phyloP scores from a whole-genome alignment of 2,888 invertebrate species.

The Nemurella pictetii region DNA sequence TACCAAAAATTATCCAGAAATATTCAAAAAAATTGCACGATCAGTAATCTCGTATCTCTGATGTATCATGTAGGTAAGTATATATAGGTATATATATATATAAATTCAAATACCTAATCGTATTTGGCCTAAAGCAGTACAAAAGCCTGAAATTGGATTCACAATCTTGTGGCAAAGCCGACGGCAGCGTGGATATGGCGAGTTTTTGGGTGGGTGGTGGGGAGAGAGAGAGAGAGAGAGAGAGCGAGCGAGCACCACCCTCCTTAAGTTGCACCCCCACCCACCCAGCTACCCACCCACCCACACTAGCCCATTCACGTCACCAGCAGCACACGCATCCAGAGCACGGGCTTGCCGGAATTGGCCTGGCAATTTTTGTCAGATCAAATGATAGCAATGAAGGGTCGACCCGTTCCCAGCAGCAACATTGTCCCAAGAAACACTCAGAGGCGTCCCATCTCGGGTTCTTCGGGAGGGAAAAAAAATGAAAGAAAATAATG shows the following conservation, averaged over 20 bases:
- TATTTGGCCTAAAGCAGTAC: background rate
- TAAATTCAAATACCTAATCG: background rate
- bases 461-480: background rate
- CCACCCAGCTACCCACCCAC: background rate
- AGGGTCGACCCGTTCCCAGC: background rate
- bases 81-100: conserved; percentile 9
- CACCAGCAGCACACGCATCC: background rate
- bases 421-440: background rate
- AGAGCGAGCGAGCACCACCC: too few relatives aligned
- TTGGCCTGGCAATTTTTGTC: background rate
- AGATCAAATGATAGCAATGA: background rate
- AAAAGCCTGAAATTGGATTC: background rate
- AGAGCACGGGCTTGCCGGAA: background rate
- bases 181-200: background rate
- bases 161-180: background rate
- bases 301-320: background rate
- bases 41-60: too few relatives aligned
- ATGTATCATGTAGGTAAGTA: background rate
- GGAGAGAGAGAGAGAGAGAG: too few relatives aligned
- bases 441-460: background rate
- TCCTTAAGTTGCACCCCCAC: background rate
- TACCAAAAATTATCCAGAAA: too few relatives aligned
- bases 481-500: background rate
- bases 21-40: too few relatives aligned
- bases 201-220: too few relatives aligned